A percentile compares a stretch with the other conserved stretches of the same genome.
phyloP scores from a whole-genome alignment of 2,113 vertebrate genomes.

The Zosterops pallidus region DNA sequence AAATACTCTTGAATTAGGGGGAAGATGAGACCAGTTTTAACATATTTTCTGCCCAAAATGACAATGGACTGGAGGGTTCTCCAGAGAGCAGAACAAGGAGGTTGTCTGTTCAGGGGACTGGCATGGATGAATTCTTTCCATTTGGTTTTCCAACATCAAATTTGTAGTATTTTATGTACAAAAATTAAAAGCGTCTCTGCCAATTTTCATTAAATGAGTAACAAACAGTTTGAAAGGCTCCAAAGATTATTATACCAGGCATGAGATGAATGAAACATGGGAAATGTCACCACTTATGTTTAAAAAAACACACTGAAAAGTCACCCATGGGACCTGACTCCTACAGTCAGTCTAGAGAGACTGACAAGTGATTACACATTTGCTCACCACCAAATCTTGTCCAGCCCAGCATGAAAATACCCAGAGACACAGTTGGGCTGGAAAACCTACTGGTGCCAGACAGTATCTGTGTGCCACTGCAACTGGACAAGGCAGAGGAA shows the following conservation, averaged over 20 bases:
- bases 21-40: not conserved
- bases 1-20: not conserved
- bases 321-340: not conserved
- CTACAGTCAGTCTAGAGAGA: not conserved
- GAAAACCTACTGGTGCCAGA: not conserved
- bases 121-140: not conserved
- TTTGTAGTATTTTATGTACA: not conserved
- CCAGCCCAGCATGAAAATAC: not conserved
- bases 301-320: not conserved
- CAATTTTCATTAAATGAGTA: not conserved
- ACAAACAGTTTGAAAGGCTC: not conserved
- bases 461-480: not conserved
- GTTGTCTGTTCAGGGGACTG: not conserved
- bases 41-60: not conserved
- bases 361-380: not conserved
- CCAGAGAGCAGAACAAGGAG: not conserved
- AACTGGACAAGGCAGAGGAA: not conserved
- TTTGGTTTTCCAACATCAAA: not conserved
- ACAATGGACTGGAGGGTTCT: not conserved
- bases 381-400: not conserved
- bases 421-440: not conserved
- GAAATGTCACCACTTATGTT: not conserved
- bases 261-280: not conserved
- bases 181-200: not conserved
- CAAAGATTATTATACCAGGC: not conserved